Evolutionary conservation across 2,888 invertebrate species (phyloP).

Genomic region (Pollenia angustigena): DNA sequence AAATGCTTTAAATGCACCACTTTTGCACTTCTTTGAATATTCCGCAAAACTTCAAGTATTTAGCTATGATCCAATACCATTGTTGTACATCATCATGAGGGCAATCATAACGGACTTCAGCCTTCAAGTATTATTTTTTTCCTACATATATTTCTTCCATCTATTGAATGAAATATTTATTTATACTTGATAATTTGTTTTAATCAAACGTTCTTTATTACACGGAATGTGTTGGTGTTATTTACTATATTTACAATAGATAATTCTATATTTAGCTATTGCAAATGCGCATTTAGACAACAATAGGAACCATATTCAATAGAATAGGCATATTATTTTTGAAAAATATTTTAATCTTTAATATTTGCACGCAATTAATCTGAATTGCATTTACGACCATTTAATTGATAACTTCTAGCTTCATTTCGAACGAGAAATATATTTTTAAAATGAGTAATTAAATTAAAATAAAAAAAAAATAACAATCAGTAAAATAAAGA

Average conservation of each 20-base stretch:
- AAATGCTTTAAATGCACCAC: background rate
- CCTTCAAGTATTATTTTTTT: slow-evolving; percentile 9
- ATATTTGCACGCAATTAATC: slow-evolving; percentile 41
- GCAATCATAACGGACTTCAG: slow-evolving; percentile 48
- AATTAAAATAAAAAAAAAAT: background rate
- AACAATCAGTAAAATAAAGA: background rate
- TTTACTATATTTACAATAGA: slow-evolving; percentile 47
- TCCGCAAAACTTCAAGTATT: background rate
- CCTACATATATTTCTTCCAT: background rate
- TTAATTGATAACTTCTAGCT: slow-evolving; percentile 47
- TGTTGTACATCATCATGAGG: slow-evolving; percentile 25
- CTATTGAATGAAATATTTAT: slow-evolving; percentile 51
- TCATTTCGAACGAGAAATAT: slow-evolving; percentile 1
- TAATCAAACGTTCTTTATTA: slow-evolving; percentile 8
- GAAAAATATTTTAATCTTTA: slow-evolving; percentile 19
- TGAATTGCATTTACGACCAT: slow-evolving; percentile 19
- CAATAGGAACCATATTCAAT: background rate
- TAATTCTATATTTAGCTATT: slow-evolving; percentile 54
- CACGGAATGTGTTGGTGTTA: slow-evolving; percentile 12
- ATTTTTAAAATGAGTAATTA: background rate
- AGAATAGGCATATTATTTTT: slow-evolving; percentile 2
- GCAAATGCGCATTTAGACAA: slow-evolving; percentile 4
- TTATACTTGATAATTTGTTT: slow-evolving; percentile 36
- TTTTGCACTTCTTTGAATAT: background rate
- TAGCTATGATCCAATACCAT: background rate